Percentiles rank a stretch among this genome's conserved stretches.
Evolutionary conservation across 1,140 invertebrate species (phyloP).

Genomic region (Eumeta japonica): DNA sequence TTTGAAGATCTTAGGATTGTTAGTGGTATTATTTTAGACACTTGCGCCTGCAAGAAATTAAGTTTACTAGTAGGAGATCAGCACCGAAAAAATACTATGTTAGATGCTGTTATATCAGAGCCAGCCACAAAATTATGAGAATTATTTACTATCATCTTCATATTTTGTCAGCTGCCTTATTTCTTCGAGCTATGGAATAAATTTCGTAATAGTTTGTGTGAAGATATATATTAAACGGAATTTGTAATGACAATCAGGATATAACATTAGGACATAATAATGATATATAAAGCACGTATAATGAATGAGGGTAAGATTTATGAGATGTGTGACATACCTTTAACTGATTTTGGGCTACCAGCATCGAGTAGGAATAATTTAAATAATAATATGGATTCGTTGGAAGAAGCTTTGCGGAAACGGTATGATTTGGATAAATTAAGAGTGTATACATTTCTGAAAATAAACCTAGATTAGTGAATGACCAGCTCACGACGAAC

Average conservation of each 20-base stretch:
- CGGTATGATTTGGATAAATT: slow-evolving; percentile 14
- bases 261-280: slow-evolving; percentile 17
- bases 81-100: slow-evolving; percentile 19
- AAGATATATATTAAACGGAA: slow-evolving; percentile 20
- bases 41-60: slow-evolving; percentile 19
- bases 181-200: slow-evolving; percentile 20
- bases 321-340: slow-evolving; percentile 16
- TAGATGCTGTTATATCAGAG: slow-evolving; percentile 18
- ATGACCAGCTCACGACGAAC: too few species aligned
- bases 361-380: too few species aligned
- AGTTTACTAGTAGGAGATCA: slow-evolving; percentile 21
- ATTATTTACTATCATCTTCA: slow-evolving; percentile 19
- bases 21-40: slow-evolving; percentile 21
- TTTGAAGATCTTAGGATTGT: slow-evolving; percentile 30
- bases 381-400: too few species aligned
- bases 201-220: slow-evolving; percentile 18
- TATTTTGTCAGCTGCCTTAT: slow-evolving; percentile 21
- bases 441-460: slow-evolving; percentile 15
- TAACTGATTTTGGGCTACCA: slow-evolving; percentile 17
- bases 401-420: slow-evolving; percentile 10
- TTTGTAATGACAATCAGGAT: slow-evolving; percentile 17
- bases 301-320: slow-evolving; percentile 17
- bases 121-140: slow-evolving; percentile 19
- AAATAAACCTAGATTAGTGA: slow-evolving; percentile 18
- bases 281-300: slow-evolving; percentile 16